These are phyloP conservation scores for Stenchaetothrips biformis DNA, from an alignment of 2,888 invertebrate genomes.

Conservation along the genomic window DNA sequence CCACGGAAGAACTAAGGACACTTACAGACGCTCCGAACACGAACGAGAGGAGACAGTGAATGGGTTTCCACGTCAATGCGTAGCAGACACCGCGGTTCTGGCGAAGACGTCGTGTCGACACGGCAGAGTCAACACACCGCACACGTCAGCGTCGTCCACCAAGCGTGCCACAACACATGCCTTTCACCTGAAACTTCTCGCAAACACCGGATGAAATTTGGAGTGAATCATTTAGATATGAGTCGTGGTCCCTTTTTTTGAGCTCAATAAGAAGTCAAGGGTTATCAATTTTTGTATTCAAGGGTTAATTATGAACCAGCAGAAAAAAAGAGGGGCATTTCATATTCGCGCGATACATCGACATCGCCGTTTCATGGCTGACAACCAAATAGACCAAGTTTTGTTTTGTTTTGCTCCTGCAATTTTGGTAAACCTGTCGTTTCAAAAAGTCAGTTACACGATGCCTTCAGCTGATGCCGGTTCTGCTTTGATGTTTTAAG, in stretches of 20 bases:
- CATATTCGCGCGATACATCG: too few relatives aligned
- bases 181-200: too few relatives aligned
- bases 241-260: too few relatives aligned
- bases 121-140: neutral
- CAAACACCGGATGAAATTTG: too few relatives aligned
- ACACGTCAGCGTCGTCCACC: constrained; percentile 4
- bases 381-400: too few relatives aligned
- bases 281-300: too few relatives aligned
- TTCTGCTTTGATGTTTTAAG: neutral
- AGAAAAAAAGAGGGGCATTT: too few relatives aligned
- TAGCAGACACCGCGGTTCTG: neutral
- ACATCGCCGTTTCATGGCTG: too few relatives aligned
- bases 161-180: neutral
- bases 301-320: too few relatives aligned
- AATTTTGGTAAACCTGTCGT: neutral
- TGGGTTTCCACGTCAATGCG: neutral
- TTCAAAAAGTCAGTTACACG: neutral
- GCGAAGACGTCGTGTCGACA: neutral
- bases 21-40: neutral
- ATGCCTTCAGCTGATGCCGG: neutral
- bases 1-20: neutral
- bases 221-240: too few relatives aligned
- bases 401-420: neutral
- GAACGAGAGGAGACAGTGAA: neutral
- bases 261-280: too few relatives aligned